Conservation (phyloP, 2,113 vertebrate species). For the Ornithorhynchus anatinus region DNA sequence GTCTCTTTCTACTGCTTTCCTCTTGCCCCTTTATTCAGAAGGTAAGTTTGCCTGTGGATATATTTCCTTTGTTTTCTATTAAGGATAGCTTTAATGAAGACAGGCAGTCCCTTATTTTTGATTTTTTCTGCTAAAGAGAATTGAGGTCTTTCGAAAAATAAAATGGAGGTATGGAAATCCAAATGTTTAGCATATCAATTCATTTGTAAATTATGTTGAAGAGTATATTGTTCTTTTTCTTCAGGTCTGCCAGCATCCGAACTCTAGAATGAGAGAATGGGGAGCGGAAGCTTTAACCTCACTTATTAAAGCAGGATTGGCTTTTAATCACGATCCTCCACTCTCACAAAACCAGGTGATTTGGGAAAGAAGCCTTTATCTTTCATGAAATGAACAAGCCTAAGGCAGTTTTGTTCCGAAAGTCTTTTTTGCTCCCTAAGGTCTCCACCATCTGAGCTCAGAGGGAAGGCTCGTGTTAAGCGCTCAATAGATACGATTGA, state of each 20-base stretch:
- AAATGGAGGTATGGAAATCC: background rate
- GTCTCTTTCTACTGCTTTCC: conserved; percentile 81
- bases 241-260: conserved; percentile 98
- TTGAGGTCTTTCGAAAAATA: conserved; percentile 21
- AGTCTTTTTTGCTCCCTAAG: no score
- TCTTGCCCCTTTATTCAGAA: conserved; percentile 88
- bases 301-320: conserved; percentile 94
- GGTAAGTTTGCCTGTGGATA: conserved; percentile 81
- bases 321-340: conserved; percentile 90
- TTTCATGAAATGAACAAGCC: background rate
- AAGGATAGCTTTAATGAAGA: background rate
- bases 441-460: no score
- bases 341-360: conserved; percentile 93
- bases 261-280: conserved; percentile 98
- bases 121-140: conserved; percentile 7
- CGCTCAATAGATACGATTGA: no score
- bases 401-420: background rate
- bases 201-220: background rate
- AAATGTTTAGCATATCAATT: conserved; percentile 17
- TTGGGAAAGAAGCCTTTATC: background rate
- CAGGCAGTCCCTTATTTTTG: conserved; percentile 11
- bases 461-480: no score
- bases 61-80: background rate
- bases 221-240: conserved; percentile 24
- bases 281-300: conserved; percentile 96